These are phyloP conservation scores for Cryptops parisi DNA, from an alignment of 2,888 invertebrate genomes.

Conservation along the genomic window DNA sequence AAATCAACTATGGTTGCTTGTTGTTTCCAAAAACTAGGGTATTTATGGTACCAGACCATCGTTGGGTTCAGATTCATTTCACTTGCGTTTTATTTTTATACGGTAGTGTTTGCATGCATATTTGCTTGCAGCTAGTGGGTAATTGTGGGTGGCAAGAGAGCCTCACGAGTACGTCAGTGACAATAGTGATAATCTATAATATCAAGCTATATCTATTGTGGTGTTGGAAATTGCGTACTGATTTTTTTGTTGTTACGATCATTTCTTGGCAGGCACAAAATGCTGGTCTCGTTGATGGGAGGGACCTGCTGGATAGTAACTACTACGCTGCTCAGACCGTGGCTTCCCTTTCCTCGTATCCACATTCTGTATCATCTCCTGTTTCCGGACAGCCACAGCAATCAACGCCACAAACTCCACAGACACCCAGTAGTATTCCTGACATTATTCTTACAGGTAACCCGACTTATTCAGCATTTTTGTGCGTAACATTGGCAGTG, in stretches of 20 bases:
- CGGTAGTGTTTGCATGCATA: too few species aligned
- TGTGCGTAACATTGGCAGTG: background rate
- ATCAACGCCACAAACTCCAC: constrained; percentile 45
- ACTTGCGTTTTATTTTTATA: too few species aligned
- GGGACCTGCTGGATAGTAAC: constrained; percentile 13
- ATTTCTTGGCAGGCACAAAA: constrained; percentile 14
- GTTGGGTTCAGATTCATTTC: too few species aligned
- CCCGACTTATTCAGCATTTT: background rate
- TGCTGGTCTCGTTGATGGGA: constrained; percentile 12
- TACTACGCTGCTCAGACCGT: constrained; percentile 11
- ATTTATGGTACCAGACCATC: too few species aligned
- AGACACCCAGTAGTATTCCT: constrained; percentile 64
- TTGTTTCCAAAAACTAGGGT: too few species aligned
- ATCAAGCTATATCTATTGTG: too few species aligned
- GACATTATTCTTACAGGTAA: constrained; percentile 69
- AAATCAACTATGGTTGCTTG: too few species aligned
- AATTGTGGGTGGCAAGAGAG: too few species aligned
- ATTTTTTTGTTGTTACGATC: too few species aligned
- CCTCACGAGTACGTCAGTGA: background rate
- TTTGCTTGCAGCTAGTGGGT: too few species aligned
- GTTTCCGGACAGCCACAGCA: constrained; percentile 23
- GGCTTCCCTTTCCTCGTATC: constrained; percentile 4
- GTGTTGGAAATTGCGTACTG: too few species aligned
- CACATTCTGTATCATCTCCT: background rate
- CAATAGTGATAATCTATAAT: too few species aligned